Percentiles rank a stretch among this genome's conserved stretches.
Evolutionary conservation across 2,888 invertebrate genomes (phyloP).

Genomic region (Esperia sulphurella): DNA sequence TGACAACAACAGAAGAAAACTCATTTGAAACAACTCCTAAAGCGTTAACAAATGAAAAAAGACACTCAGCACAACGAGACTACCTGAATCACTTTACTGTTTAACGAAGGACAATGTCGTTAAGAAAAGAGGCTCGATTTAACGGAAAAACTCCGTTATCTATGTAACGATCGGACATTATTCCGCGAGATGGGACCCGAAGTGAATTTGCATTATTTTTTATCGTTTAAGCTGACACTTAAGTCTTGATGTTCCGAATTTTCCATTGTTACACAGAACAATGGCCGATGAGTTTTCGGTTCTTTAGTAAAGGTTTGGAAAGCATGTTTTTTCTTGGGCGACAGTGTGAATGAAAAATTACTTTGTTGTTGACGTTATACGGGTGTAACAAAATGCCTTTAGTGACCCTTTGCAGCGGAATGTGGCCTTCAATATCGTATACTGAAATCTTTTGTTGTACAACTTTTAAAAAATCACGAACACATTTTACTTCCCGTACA

Average conservation of each 20-base stretch:
- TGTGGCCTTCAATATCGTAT: too few species aligned
- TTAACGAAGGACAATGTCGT: slow-evolving; percentile 62
- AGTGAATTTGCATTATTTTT: slow-evolving; percentile 74
- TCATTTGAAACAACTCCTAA: slow-evolving; percentile 39
- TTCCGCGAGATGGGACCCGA: slow-evolving; percentile 35
- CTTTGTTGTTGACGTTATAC: slow-evolving; percentile 41
- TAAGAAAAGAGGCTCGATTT: slow-evolving; percentile 48
- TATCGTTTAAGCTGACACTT: slow-evolving; percentile 58
- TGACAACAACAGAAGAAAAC: slow-evolving; percentile 53
- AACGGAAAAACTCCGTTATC: slow-evolving; percentile 69
- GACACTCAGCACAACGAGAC: slow-evolving; percentile 51
- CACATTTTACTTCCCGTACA: too few species aligned
- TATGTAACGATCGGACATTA: slow-evolving; percentile 65
- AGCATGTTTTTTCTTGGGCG: slow-evolving; percentile 38
- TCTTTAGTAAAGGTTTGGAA: slow-evolving; percentile 47
- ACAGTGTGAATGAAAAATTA: slow-evolving; percentile 55
- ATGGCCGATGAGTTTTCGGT: slow-evolving; percentile 49
- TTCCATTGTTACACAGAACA: slow-evolving; percentile 56
- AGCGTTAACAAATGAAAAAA: slow-evolving; percentile 63
- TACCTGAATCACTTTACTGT: slow-evolving; percentile 68
- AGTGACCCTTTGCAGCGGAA: too few species aligned
- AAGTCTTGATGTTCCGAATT: slow-evolving; percentile 36
- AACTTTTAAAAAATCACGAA: too few species aligned
- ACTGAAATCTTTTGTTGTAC: too few species aligned
- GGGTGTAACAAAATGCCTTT: too few species aligned